Base-by-base conservation (phyloP, 2,888 invertebrate genomes). In the Thumatha senex region DNA sequence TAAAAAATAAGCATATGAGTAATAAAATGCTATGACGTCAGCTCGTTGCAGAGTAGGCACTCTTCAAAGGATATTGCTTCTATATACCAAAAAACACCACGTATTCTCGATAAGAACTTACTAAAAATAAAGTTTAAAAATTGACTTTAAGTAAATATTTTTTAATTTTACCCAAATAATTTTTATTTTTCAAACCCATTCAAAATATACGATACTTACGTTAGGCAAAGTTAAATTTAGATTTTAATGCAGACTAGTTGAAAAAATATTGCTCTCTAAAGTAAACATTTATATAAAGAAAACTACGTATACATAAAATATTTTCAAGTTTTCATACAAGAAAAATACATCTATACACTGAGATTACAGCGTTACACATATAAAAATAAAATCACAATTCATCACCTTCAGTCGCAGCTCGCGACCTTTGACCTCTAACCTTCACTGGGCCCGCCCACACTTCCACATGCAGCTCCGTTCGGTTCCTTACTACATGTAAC, bases 361-460 rank as follows among this genome's bases (percentile, higher is more conserved):
- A 84, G 82, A 88, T 82, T 84, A 82, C 80, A 84, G 78, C 74
- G 77, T 74, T 78, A 78, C 74, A 74, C 53, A 61, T 74, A 82
- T 84, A 81, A 82, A 86, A 83, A 82, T 82, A 79, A 86, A 84
- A 89, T 90, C 87, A 88, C 87, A 86, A 81, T 68, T 79, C 76
- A 78, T 77, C 81, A 79, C 77, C 70, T 62, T 55, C 66, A 70
- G 66, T 63, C 75, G 59, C 56, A 38, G 58, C 46, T n/a, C n/a
- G n/a, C n/a, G n/a, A n/a, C 48, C 47, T 40, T 56, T 48, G 61
- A 72, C 67, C 70, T 58, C 48, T 53, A 48, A 72, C 56, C 59
- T 24, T 39, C 61, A 76, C 79, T 77, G 80, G 80, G 80, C 80
- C 78, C 82, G 70, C 51, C 48, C 61, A 59, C 40, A 24, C 5